Evolutionary conservation across 2,797 vertebrate genomes (phyloP).

Genomic region (Linurgus olivaceus): DNA sequence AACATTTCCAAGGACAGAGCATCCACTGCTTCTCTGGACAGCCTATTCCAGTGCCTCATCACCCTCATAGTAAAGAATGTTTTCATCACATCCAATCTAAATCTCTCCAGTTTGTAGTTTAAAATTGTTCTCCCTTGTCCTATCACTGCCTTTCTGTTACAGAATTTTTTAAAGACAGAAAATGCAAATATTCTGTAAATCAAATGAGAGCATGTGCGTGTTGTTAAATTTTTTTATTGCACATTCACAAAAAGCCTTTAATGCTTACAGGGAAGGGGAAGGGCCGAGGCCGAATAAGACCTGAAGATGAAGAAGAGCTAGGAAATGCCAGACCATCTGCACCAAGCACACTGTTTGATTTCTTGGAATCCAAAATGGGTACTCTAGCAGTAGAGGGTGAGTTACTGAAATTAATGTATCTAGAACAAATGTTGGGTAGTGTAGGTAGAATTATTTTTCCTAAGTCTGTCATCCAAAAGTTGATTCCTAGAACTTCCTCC

Average conservation of each 20-base stretch:
- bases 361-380: conserved; percentile 98
- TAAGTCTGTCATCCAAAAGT: neutral
- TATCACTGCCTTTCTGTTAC: neutral
- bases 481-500: neutral
- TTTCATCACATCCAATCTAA: neutral
- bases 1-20: neutral
- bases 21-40: neutral
- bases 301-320: conserved; percentile 90
- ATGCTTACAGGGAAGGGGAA: conserved; percentile 83
- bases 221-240: neutral
- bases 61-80: neutral
- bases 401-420: neutral
- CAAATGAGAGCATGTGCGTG: fast-evolving
- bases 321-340: conserved; percentile 91
- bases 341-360: conserved; percentile 97
- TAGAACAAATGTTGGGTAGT: neutral
- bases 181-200: neutral
- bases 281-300: conserved; percentile 86
- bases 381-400: conserved; percentile 91
- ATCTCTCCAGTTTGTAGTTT: neutral
- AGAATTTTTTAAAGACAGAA: neutral
- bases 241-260: neutral
- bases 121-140: neutral
- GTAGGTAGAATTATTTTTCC: neutral
- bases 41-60: neutral